phyloP scores from a whole-genome alignment of 2,888 invertebrate genomes.

The Prosopocoilus inquinatus region DNA sequence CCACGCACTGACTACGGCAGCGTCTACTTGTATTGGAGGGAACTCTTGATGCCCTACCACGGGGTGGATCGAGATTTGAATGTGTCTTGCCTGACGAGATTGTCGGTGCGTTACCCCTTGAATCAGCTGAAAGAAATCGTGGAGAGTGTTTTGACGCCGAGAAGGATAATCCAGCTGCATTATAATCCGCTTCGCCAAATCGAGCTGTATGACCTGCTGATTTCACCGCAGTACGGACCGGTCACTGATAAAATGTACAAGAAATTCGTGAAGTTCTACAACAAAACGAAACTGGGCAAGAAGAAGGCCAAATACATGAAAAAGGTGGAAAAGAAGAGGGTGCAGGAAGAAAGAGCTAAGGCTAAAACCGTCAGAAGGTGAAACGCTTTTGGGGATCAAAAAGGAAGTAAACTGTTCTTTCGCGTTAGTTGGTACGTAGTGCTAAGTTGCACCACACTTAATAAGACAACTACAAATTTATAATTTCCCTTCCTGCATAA shows the following conservation, averaged over 20 bases:
- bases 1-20: conserved; percentile 61
- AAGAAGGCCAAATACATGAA: conserved; percentile 36
- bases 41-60: conserved; percentile 60
- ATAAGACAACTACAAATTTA: too few species aligned
- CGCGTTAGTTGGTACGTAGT: too few species aligned
- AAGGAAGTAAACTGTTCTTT: too few species aligned
- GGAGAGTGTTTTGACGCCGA: conserved; percentile 50
- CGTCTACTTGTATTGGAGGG: conserved; percentile 55
- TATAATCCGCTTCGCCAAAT: conserved; percentile 53
- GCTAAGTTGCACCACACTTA: too few species aligned
- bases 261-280: conserved; percentile 55
- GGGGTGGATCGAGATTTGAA: conserved; percentile 60
- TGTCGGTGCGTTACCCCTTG: conserved; percentile 57
- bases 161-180: conserved; percentile 55
- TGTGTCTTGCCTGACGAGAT: conserved; percentile 57
- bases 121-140: conserved; percentile 52
- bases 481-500: not conserved
- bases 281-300: conserved; percentile 42
- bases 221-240: conserved; percentile 36
- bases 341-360: conserved; percentile 35
- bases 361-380: conserved; percentile 33
- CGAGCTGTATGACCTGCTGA: conserved; percentile 56
- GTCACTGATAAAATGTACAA: conserved; percentile 51
- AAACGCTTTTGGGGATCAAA: too few species aligned
- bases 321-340: conserved; percentile 29